Base-by-base conservation (phyloP, 2,888 invertebrate species). In the Mycalesis mineus region DNA sequence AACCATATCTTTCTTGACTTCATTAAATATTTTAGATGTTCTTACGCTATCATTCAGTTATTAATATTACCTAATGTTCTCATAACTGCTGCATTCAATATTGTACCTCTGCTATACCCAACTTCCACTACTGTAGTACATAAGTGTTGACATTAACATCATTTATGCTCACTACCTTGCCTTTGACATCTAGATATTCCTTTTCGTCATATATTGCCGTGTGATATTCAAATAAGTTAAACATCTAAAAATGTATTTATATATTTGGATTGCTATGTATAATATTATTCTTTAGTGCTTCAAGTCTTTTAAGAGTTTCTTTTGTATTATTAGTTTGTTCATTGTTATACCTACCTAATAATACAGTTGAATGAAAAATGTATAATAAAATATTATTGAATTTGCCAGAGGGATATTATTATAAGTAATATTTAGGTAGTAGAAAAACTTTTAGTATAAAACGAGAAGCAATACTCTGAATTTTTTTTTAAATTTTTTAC, bases 381-480 rank as follows among this genome's bases (percentile, higher is more conserved):
- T 70, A 72, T 58, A 61, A 60, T 62, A 54, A 60, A 55, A 62
- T 73, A 74, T 73, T 77, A 71, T 71, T 68, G 77, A 70, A 61
- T 72, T 77, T 73, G 88, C 87, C 88, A 88, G 88, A 88, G 88
- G 88, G 88, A 88, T 88, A 83, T 82, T 76, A 69, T 70, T 60
- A 64, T 71, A 71, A 77, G 69, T 82, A 79, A 77, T 74, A 80
- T 80, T 80, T 86, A 88, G 86, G 80, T 88, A 88, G 82, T 83
- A 76, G 79, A 85, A 86, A 87, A 85, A 53, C 83, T 74, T 84
- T 80, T 86, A 88, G 86, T 84, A 84, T 88, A 88, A 88, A 62
- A 87, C 77, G 84, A 87, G 79, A 89, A 88, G 88, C 88, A 89
- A 89, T 89, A 89, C 87, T 89, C 88, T 82, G 80, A 82, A 81